phyloP scores from a whole-genome alignment of 1,140 invertebrate genomes.

The Drosophila mauritiana region DNA sequence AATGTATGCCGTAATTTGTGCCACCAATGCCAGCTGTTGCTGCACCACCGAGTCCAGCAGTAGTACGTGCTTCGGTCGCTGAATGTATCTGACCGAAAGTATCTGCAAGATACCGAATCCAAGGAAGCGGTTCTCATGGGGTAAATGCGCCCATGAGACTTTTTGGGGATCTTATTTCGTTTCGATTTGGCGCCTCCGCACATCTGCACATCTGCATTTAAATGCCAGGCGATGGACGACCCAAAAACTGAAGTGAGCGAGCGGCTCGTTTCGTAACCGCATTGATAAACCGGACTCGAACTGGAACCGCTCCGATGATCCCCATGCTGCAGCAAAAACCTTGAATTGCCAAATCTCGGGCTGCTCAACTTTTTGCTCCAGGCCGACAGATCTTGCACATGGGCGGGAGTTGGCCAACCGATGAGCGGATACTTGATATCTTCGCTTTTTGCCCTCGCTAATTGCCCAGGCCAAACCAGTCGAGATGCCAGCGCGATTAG shows the following conservation, averaged over 20 bases:
- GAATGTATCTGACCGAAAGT: conserved; percentile 10
- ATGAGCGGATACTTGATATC: conserved; percentile 21
- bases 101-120: conserved; percentile 4
- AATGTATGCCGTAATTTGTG: conserved; percentile 66
- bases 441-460: conserved; percentile 19
- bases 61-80: conserved; percentile 5
- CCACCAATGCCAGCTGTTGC: conserved; percentile 36
- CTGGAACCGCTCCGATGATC: conserved; percentile 11
- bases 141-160: background rate
- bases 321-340: conserved; percentile 63
- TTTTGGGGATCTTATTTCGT: background rate
- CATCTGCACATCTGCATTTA: conserved; percentile 38
- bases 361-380: conserved; percentile 46
- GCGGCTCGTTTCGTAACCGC: conserved; percentile 52
- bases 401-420: conserved; percentile 33
- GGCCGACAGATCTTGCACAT: conserved; percentile 49
- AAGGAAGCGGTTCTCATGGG: background rate
- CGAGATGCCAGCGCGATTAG: conserved; percentile 37
- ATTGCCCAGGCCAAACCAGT: conserved; percentile 36
- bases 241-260: conserved; percentile 10
- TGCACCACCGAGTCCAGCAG: conserved; percentile 17
- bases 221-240: conserved; percentile 30
- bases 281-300: conserved; percentile 47
- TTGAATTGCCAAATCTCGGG: conserved; percentile 78
- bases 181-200: conserved; percentile 18